Conservation (phyloP, 1,140 invertebrate species). For the Papilio dardanus region DNA sequence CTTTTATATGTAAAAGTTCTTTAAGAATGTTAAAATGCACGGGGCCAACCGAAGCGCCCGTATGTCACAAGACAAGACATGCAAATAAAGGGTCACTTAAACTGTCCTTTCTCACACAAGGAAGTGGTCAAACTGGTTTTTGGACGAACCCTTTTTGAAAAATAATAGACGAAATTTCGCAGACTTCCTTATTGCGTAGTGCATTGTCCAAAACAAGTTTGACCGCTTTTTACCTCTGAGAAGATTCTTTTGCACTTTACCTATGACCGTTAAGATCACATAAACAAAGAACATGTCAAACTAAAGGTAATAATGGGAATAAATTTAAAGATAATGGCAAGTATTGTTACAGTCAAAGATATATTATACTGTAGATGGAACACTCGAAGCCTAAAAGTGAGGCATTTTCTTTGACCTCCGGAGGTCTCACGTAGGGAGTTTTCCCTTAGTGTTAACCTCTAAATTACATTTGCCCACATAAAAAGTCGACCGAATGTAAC, state of each 20-base stretch:
- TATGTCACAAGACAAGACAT: constrained; percentile 53
- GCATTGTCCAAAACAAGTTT: constrained; percentile 78
- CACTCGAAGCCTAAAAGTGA: too few relatives aligned
- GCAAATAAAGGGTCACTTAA: constrained; percentile 76
- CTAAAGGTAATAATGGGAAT: neutral
- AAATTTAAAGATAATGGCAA: too few relatives aligned
- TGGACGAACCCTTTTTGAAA: constrained; percentile 66
- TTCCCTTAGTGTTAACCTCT: too few relatives aligned
- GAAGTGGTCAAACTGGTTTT: constrained; percentile 73
- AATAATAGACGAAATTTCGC: constrained; percentile 54
- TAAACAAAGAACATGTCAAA: neutral
- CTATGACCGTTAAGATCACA: neutral
- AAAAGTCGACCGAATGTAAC: too few relatives aligned
- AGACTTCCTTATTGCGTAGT: constrained; percentile 58
- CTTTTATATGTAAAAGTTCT: too few relatives aligned
- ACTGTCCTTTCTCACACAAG: constrained; percentile 71
- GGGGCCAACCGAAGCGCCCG: constrained; percentile 21
- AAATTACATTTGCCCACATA: too few relatives aligned
- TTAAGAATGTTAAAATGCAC: neutral
- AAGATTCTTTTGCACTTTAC: constrained; percentile 40
- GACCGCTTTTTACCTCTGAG: constrained; percentile 66
- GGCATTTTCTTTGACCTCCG: too few relatives aligned
- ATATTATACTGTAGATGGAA: too few relatives aligned
- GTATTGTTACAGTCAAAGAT: too few relatives aligned
- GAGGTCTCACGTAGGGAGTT: too few relatives aligned